Evolutionary conservation across 1,140 invertebrate genomes (phyloP).

Genomic region (Episyrphus balteatus): DNA sequence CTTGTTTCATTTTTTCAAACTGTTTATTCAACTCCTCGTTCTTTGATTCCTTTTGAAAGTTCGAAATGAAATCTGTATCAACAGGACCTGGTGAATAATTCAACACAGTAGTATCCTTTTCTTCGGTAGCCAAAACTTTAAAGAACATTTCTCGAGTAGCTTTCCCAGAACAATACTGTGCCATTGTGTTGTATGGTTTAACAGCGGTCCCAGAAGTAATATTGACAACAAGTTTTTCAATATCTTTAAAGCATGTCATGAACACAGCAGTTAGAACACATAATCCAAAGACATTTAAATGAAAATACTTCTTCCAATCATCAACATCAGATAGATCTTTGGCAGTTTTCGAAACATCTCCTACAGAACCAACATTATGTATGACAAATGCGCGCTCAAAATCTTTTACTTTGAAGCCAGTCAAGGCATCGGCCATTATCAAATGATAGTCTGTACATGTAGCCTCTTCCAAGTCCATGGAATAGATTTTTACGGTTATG

Average conservation of each 20-base stretch:
- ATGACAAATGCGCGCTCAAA: conserved; percentile 66
- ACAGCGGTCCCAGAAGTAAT: conserved; percentile 76
- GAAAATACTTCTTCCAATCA: conserved; percentile 55
- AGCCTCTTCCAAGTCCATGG: conserved; percentile 46
- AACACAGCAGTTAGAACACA: conserved; percentile 68
- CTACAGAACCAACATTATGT: conserved; percentile 83
- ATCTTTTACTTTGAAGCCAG: conserved; percentile 12
- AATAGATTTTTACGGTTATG: conserved; percentile 40
- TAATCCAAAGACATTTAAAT: conserved; percentile 70
- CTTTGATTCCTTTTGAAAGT: conserved; percentile 45
- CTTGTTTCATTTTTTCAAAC: conserved; percentile 45
- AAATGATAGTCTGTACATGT: conserved; percentile 13
- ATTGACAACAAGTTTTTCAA: conserved; percentile 60
- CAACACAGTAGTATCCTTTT: conserved; percentile 60
- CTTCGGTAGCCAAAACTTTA: conserved; percentile 70
- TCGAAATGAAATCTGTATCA: conserved; percentile 78
- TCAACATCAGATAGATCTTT: conserved; percentile 47
- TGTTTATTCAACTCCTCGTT: conserved; percentile 47
- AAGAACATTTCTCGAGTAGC: conserved; percentile 88
- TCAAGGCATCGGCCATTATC: conserved; percentile 9
- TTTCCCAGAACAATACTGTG: conserved; percentile 77
- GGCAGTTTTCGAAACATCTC: conserved; percentile 54
- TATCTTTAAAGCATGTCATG: conserved; percentile 41
- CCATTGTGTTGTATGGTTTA: conserved; percentile 60
- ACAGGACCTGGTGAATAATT: conserved; percentile 92